These are phyloP conservation scores for Cololabis saira DNA, from an alignment of 2,113 vertebrate species.

Conservation along the genomic window DNA sequence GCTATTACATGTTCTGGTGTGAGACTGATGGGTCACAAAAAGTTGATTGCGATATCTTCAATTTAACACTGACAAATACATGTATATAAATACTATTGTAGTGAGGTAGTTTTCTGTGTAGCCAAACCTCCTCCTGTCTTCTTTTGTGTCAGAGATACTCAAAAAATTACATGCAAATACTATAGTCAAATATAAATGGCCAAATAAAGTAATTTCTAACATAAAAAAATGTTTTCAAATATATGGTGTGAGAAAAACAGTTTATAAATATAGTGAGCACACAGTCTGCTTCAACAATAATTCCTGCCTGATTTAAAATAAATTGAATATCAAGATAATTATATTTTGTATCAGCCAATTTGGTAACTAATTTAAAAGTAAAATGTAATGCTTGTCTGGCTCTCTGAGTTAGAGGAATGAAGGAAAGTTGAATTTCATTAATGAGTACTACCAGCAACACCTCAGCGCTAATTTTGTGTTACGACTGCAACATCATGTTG, in stretches of 20 bases:
- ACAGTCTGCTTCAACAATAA: slow-evolving; percentile 12
- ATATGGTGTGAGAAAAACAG: too few relatives aligned
- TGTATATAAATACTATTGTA: too few relatives aligned
- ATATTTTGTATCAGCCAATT: slow-evolving; percentile 26
- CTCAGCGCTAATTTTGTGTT: neutral
- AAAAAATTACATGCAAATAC: too few relatives aligned
- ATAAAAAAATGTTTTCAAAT: too few relatives aligned
- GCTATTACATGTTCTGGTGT: too few relatives aligned
- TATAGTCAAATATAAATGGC: too few relatives aligned
- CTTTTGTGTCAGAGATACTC: neutral
- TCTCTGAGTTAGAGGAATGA: slow-evolving; percentile 17
- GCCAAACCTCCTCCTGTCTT: too few relatives aligned
- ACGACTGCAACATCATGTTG: neutral
- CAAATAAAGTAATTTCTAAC: too few relatives aligned
- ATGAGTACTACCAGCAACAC: neutral
- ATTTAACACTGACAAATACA: too few relatives aligned
- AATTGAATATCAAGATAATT: slow-evolving; percentile 42
- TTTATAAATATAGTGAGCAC: slow-evolving; percentile 1
- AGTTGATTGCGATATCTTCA: too few relatives aligned
- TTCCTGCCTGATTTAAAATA: slow-evolving; percentile 11
- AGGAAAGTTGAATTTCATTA: slow-evolving; percentile 10
- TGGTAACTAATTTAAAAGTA: slow-evolving; percentile 37
- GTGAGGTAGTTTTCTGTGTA: too few relatives aligned
- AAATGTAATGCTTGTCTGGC: slow-evolving; percentile 30
- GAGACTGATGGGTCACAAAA: too few relatives aligned